A percentile compares a stretch with the other conserved stretches of the same genome.
Evolutionary conservation across 2,113 vertebrate species (phyloP).

Genomic region (Corvus cornix): DNA sequence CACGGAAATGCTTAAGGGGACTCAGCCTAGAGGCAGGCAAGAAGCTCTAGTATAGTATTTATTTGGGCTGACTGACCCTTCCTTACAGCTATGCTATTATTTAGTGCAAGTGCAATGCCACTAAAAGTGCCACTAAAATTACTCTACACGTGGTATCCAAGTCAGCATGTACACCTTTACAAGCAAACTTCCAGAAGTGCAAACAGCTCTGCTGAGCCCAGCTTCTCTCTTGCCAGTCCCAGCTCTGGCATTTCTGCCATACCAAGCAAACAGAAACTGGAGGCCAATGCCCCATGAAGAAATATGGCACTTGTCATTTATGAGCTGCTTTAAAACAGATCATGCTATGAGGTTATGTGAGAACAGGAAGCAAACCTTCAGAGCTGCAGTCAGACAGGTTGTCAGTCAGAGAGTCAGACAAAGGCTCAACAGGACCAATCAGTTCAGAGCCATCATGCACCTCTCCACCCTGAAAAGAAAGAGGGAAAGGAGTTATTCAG

Average conservation of each 20-base stretch:
- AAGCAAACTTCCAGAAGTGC: background rate
- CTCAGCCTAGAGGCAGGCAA: background rate
- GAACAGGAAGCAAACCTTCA: conserved; percentile 81
- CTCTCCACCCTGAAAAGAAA: conserved; percentile 85
- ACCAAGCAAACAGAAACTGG: background rate
- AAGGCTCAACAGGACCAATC: conserved; percentile 90
- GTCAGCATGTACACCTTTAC: background rate
- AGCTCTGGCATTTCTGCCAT: background rate
- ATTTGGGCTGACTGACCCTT: background rate
- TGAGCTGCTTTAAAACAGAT: background rate
- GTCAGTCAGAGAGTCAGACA: conserved; percentile 82
- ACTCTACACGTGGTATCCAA: background rate
- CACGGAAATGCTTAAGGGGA: background rate
- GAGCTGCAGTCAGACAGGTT: conserved; percentile 89
- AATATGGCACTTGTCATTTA: background rate
- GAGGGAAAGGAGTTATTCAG: background rate
- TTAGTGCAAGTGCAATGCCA: background rate
- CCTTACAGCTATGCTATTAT: background rate
- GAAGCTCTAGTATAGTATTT: background rate
- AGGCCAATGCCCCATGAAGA: background rate
- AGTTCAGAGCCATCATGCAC: conserved; percentile 95
- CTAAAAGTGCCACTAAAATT: background rate
- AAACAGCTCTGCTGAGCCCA: background rate
- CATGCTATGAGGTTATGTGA: background rate
- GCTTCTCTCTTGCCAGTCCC: background rate